Conservation (phyloP, 2,797 vertebrate genomes). For the Phrynocephalus forsythii region DNA sequence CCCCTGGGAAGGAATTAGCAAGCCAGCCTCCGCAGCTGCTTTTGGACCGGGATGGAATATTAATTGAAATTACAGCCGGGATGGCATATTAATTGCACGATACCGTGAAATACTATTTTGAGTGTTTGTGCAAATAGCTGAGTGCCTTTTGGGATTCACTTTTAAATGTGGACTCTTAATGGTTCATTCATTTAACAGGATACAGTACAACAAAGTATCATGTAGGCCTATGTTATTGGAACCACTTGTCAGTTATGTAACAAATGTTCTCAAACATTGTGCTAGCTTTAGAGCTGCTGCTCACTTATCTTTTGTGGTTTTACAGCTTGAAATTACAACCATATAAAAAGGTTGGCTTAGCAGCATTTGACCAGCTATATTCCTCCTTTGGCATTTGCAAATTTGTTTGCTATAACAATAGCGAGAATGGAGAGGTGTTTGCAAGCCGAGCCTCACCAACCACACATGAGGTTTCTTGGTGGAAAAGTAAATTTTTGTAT, state of each 20-base stretch:
- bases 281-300: background rate
- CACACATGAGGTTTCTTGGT: no score
- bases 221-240: constrained; percentile 12
- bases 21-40: no score
- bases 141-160: constrained; percentile 26
- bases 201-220: background rate
- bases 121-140: constrained; percentile 31
- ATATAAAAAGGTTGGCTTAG: background rate
- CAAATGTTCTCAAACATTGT: background rate
- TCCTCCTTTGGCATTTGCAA: background rate
- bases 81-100: constrained; percentile 27
- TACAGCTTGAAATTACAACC: constrained; percentile 1
- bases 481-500: no score
- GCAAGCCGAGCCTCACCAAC: no score
- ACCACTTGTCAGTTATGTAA: constrained; percentile 4
- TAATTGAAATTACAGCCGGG: constrained; percentile 15
- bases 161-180: constrained; percentile 26
- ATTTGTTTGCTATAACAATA: constrained; percentile 2
- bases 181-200: constrained; percentile 20
- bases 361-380: background rate
- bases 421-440: background rate
- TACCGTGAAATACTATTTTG: background rate
- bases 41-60: no score
- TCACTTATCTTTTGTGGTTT: background rate
- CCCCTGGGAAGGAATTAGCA: no score